Percentiles rank a stretch among this genome's conserved stretches.
phyloP scores from a whole-genome alignment of 2,888 invertebrate species.

The Ephialtes manifestator region DNA sequence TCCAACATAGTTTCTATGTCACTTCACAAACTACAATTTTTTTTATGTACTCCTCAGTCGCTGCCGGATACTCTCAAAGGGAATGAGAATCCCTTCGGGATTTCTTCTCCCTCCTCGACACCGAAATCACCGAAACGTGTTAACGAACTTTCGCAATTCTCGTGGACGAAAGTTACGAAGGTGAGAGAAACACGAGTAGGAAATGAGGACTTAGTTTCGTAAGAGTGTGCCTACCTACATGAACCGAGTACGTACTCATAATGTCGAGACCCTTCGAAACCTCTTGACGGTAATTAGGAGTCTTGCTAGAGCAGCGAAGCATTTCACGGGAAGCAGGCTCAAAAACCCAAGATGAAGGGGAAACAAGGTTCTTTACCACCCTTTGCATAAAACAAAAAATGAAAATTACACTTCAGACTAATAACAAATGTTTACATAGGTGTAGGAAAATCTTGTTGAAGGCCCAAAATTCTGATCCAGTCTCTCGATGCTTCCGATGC shows the following conservation, averaged over 20 bases:
- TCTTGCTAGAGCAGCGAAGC: slow-evolving; percentile 56
- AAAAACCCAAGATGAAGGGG: slow-evolving; percentile 45
- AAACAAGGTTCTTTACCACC: slow-evolving; percentile 35
- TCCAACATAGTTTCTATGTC: background rate
- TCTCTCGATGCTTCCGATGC: slow-evolving; percentile 30
- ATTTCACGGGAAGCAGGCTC: slow-evolving; percentile 37
- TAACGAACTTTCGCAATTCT: slow-evolving; percentile 69
- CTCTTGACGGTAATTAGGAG: slow-evolving; percentile 68
- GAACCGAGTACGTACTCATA: slow-evolving; percentile 63
- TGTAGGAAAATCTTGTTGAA: slow-evolving; percentile 29
- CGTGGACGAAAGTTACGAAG: slow-evolving; percentile 46
- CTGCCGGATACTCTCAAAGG: background rate
- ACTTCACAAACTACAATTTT: slow-evolving; percentile 9
- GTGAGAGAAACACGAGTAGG: slow-evolving; percentile 61
- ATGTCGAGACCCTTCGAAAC: slow-evolving; percentile 63
- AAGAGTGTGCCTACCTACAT: slow-evolving; percentile 36
- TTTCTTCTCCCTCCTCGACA: slow-evolving; percentile 28
- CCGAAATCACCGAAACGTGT: slow-evolving; percentile 68
- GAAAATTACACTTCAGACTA: slow-evolving; percentile 13
- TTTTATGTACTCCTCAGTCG: slow-evolving; percentile 10
- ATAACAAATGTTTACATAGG: slow-evolving; percentile 22
- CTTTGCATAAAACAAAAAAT: slow-evolving; percentile 37
- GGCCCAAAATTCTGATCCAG: slow-evolving; percentile 1
- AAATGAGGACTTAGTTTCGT: slow-evolving; percentile 47
- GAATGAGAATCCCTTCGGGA: background rate